Evolutionary conservation across 2,888 invertebrate species (phyloP), one percentile per base, ranked within the genome.

Genomic region (Magallana nippona): DNA sequence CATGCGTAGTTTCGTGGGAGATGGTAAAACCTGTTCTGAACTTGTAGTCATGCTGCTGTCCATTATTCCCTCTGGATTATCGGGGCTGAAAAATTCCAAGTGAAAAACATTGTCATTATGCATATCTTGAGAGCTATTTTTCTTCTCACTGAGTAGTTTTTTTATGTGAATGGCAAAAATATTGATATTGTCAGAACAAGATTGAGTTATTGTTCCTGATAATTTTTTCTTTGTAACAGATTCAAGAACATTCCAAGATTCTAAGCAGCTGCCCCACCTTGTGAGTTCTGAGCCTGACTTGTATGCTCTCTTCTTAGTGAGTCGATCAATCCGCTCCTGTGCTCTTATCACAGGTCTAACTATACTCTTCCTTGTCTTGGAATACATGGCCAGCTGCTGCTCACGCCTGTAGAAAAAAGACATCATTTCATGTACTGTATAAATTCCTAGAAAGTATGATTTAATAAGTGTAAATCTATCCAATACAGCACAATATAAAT

Each of bases 261-360:
- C 15, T n/a, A 60, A 1, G 15, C n/a, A 60, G 17, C 8, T 60
- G 60, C 32, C 27, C 32, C 87, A 93, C 93, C 93, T 94, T 55
- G 92, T 93, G 78, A 91, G 91, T 84, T 93, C 94, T 22, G 93
- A 92, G 15, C 92, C 90, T 32, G 92, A 91, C 82, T 92, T 93
- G 86, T 92, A 91, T 15, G 92, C 89, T 58, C 93, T 89, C 86
- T 93, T 94, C 87, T 94, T 94, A 81, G 90, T 90, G 44, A 92
- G 86, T 63, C 92, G 88, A 78, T 94, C 94, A 19, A 95, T 90
- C 85, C 95, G 93, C 85, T 95, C 95, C 89, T 95, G 95, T 78
- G 95, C 95, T 92, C 95, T 95, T 77, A 95, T 93, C 55, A 96
- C 93, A 2, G 95, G 95, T 89, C 95, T 95, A 11, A 95, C 95